A percentile compares a stretch with the other conserved stretches of the same genome.
Conservation (phyloP, 2,797 vertebrate species). For the Chiloscyllium punctatum region DNA sequence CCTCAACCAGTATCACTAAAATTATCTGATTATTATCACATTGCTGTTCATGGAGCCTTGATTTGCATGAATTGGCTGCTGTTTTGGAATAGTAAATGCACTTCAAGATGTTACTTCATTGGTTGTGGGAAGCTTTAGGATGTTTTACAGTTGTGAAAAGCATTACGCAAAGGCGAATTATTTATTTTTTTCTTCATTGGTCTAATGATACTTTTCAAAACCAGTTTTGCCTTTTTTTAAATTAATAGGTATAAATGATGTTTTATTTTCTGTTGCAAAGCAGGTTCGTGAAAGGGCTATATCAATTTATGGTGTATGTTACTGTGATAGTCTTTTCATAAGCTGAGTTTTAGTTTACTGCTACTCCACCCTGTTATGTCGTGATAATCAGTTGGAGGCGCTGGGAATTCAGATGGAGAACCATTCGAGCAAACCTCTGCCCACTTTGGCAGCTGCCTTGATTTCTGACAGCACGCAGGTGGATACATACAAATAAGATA, state of each 20-base stretch:
- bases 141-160: neutral
- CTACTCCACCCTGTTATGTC: neutral
- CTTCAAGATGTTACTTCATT: neutral
- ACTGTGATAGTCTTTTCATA: neutral
- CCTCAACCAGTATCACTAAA: neutral
- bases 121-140: neutral
- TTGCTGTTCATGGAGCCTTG: neutral
- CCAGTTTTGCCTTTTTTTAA: neutral
- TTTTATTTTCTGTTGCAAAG: neutral
- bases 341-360: neutral
- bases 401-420: neutral
- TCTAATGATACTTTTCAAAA: neutral
- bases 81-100: neutral
- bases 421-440: neutral
- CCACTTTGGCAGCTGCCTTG: neutral
- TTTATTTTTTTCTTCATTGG: neutral
- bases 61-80: neutral
- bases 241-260: neutral
- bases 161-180: neutral
- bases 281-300: neutral
- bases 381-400: neutral
- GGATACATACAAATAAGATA: neutral
- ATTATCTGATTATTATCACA: neutral
- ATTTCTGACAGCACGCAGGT: neutral
- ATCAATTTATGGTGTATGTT: neutral